Conservation (phyloP, 2,888 invertebrate genomes). For the Rugalucina vietnamica region DNA sequence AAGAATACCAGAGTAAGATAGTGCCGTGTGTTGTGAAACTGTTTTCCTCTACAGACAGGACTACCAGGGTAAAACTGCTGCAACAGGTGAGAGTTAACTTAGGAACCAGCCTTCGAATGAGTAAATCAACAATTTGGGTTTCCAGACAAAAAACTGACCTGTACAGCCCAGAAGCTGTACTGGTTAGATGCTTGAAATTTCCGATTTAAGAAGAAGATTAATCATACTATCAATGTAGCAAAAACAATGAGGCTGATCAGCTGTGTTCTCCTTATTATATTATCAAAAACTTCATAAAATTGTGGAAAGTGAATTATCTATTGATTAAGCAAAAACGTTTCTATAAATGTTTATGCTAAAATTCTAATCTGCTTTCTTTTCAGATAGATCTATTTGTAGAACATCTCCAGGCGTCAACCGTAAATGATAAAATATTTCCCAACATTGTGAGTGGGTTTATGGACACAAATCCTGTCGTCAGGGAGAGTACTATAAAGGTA, state of each 20-base stretch:
- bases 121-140: not conserved
- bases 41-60: conserved; percentile 97
- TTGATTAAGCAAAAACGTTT: too few relatives aligned
- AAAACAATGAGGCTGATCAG: too few relatives aligned
- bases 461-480: conserved; percentile 97
- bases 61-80: conserved; percentile 95
- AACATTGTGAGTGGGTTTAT: conserved; percentile 94
- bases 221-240: too few relatives aligned
- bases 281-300: too few relatives aligned
- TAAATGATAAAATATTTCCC: conserved; percentile 92
- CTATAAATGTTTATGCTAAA: too few relatives aligned
- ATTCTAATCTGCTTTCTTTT: too few relatives aligned
- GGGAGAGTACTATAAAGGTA: conserved; percentile 99
- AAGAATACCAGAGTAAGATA: conserved; percentile 97
- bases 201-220: not conserved
- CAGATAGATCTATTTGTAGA: conserved; percentile 91
- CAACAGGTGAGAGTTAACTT: conserved; percentile 87
- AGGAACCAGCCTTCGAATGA: not conserved
- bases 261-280: too few relatives aligned
- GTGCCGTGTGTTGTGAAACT: conserved; percentile 99
- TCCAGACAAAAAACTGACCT: not conserved
- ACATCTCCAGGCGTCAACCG: conserved; percentile 86
- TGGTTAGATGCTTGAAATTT: not conserved
- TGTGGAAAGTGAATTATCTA: too few relatives aligned
- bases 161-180: not conserved